phyloP scores from a whole-genome alignment of 1,140 invertebrate species.

The Adelges cooleyi region DNA sequence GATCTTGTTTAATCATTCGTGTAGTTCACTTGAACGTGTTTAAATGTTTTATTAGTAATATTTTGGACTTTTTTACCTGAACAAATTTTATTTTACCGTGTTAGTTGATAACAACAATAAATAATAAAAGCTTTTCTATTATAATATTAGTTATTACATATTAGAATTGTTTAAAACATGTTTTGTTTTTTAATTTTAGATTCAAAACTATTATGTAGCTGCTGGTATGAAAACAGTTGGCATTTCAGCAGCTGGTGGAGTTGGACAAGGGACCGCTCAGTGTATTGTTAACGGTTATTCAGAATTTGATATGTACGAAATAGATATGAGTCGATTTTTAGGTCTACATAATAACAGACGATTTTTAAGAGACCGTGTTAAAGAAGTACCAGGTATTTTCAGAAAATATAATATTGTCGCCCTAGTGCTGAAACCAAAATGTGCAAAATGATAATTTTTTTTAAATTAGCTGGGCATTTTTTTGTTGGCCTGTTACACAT shows the following conservation, averaged over 20 bases:
- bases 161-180: no score
- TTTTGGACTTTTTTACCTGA: no score
- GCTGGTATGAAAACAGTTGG: constrained; percentile 93
- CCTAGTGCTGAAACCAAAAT: no score
- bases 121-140: constrained; percentile 66
- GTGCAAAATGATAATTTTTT: no score
- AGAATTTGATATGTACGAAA: constrained; percentile 74
- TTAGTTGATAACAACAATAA: not conserved
- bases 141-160: constrained; percentile 61
- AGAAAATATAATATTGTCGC: no score
- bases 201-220: constrained; percentile 88
- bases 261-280: constrained; percentile 81
- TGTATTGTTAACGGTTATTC: constrained; percentile 74
- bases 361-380: constrained; percentile 83
- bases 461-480: no score
- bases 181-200: constrained; percentile 40
- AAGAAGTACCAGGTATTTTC: constrained; percentile 79
- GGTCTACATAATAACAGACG: constrained; percentile 91
- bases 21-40: no score
- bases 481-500: no score
- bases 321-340: constrained; percentile 87
- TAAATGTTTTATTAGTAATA: no score
- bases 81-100: no score
- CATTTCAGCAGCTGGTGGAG: constrained; percentile 81
- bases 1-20: no score